phyloP scores from a whole-genome alignment of 2,888 invertebrate genomes.

The Brachyptera putata region DNA sequence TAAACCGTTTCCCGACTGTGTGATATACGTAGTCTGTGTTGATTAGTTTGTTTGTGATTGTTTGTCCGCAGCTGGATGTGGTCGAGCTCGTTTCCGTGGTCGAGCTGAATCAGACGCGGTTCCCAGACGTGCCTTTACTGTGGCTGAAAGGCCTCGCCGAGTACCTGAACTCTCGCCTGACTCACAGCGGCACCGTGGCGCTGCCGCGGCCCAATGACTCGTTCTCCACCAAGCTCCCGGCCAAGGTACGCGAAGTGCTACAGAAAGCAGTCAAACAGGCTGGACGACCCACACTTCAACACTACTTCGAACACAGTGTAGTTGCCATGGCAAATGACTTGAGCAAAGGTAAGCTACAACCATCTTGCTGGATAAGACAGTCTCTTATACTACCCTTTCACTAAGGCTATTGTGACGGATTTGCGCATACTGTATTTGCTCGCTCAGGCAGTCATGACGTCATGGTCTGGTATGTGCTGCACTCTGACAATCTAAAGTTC shows the following conservation, averaged over 20 bases:
- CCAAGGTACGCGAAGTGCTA: constrained; percentile 46
- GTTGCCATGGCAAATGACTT: constrained; percentile 68
- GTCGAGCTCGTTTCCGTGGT: constrained; percentile 37
- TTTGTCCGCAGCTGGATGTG: constrained; percentile 33
- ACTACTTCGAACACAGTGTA: constrained; percentile 67
- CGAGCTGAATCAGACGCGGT: constrained; percentile 57
- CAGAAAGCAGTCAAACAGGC: constrained; percentile 55
- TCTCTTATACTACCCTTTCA: no score
- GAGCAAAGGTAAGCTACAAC: constrained; percentile 59
- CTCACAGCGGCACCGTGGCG: constrained; percentile 61
- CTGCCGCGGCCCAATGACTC: constrained; percentile 53
- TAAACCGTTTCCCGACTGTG: no score
- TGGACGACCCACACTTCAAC: constrained; percentile 58
- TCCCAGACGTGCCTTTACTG: constrained; percentile 64
- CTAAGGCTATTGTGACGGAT: no score
- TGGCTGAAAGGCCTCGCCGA: constrained; percentile 68
- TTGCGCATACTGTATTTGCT: no score
- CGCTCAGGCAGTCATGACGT: no score
- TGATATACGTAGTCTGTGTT: no score
- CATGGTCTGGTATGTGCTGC: no score
- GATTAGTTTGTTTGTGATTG: no score
- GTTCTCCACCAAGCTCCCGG: constrained; percentile 51
- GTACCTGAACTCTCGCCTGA: constrained; percentile 59
- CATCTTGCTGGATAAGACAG: no score
- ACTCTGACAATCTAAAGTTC: no score